Base-by-base conservation (phyloP, 2,797 vertebrate species). In the Podarcis lilfordi region DNA sequence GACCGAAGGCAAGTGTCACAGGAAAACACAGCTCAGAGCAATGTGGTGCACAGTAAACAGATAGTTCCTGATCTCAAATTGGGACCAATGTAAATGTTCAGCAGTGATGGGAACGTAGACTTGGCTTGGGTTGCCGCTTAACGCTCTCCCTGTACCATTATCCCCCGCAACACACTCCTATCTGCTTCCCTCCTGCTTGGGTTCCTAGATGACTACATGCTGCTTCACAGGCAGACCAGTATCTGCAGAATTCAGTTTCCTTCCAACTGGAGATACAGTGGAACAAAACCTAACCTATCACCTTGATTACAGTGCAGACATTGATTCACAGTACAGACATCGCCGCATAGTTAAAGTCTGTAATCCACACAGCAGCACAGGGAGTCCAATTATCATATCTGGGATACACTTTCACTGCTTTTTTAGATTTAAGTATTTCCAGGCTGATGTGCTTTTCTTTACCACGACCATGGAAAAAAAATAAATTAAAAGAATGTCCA, bases 401-500 rank as follows among this genome's bases (percentile, higher is more conserved):
- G 81, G 89, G 71, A 87, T 93, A 86, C 13, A 71, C 80, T 10
- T 43, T 68, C 25, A 92, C 75, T 40, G 89, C 27, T 23, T 91
- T 55, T 89, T 88, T 37, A 92, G 90, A 88, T 45, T 82, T 45
- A 37, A 89, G 68, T 85, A 86, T 37, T 92, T 91, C 86, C 81
- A 92, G 68, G 35, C 25, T 71, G 43, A 74, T 89, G 50, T 89
- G 87, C 82, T 92, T 94, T 37, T 69, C 37, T 88, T 84, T 90
- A 90, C 66, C 91, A 40, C 86, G 88, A 94, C 75, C 88, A 89
- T 82, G 55, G 75, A 88, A 6, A 68, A 50, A 78, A 81, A 83
- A 50, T n/a, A 69, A 66, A 50, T 50, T 81, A 92, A 92, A 79
- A 87, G 8, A 88, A 43, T 93, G 91, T 93, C 86, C 92, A 92